Base-by-base conservation (phyloP, 2,113 vertebrate genomes). In the Accipiter cooperii region DNA sequence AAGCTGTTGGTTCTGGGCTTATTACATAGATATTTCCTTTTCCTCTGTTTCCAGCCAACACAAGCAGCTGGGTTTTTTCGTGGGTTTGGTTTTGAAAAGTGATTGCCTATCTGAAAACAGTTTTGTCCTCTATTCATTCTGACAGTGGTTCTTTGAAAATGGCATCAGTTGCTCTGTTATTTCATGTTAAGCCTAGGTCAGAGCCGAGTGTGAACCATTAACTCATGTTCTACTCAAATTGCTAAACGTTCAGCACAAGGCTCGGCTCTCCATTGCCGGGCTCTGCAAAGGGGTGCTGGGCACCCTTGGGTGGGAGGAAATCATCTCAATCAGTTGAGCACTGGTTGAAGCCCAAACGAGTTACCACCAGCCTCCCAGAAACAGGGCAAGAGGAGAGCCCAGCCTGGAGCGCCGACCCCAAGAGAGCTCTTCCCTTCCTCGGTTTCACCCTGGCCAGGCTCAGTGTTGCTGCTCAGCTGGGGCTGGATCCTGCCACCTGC, bases 381-480 rank as follows among this genome's bases (percentile, higher is more conserved):
- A 25, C 11, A 55, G 16, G 20, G 69, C 47, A 76, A 7, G 52
- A 51, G 49, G 38, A 76, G 19, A 86, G 10, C 21, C 13, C 51
- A 71, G 36, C 34, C 58, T 60, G 28, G 31, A 70, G 12, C 0
- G 0, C 13, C 0, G 3, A 4, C 20, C 21, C 10, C 52, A 25
- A 8, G 36, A 44, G 25, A 61, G 8, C 12, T 57, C 38, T 58
- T 91, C 40, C 13, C 18, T 73, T 74, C 54, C 38, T 52, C 5
- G 1, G 8, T 57, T 89, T 79, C 51, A 21, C 14, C 13, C 38
- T 58, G 57, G 13, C 28, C 44, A 11, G 40, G 58, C 13, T 49
- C 65, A 47, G 19, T 0, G 0, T 49, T 57, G 31, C 40, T 84
- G 40, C 46, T 81, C 15, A 31, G 9, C 60, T 70, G 26, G 12